Conservation (phyloP, 2,113 vertebrate species). For the Sinocyclocheilus maitianheensis region DNA sequence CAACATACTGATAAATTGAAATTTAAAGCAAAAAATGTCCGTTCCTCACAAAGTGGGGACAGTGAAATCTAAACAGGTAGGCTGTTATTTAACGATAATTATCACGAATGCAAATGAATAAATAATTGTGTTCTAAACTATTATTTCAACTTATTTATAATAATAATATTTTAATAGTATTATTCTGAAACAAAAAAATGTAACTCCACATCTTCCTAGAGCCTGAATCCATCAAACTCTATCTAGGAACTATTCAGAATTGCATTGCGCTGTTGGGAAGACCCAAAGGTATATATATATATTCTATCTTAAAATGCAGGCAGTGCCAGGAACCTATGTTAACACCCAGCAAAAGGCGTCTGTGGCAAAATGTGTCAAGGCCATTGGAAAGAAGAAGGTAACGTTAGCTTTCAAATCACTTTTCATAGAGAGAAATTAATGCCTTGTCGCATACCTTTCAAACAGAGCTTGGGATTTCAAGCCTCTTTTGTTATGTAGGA, state of each 20-base stretch:
- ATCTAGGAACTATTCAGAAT: neutral
- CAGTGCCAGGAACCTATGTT: conserved; percentile 51
- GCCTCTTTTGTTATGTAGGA: conserved; percentile 71
- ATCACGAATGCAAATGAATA: neutral
- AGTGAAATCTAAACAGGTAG: conserved; percentile 59
- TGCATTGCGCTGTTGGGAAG: neutral
- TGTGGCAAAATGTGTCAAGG: conserved; percentile 65
- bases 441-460: neutral
- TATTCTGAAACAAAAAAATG: neutral
- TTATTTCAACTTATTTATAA: neutral
- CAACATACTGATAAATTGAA: no score
- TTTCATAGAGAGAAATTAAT: neutral
- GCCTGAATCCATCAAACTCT: neutral
- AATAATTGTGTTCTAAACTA: neutral
- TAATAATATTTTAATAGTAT: neutral
- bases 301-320: conserved; percentile 29
- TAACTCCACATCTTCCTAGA: neutral
- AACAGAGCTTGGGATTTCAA: neutral
- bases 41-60: conserved; percentile 51
- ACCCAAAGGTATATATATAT: neutral
- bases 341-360: conserved; percentile 56
- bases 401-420: conserved; percentile 11
- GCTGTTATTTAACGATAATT: neutral
- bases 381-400: conserved; percentile 71
- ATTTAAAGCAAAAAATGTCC: conserved; percentile 48